Evolutionary conservation across 1,140 invertebrate species (phyloP).

Genomic region (Triops cancriformis): DNA sequence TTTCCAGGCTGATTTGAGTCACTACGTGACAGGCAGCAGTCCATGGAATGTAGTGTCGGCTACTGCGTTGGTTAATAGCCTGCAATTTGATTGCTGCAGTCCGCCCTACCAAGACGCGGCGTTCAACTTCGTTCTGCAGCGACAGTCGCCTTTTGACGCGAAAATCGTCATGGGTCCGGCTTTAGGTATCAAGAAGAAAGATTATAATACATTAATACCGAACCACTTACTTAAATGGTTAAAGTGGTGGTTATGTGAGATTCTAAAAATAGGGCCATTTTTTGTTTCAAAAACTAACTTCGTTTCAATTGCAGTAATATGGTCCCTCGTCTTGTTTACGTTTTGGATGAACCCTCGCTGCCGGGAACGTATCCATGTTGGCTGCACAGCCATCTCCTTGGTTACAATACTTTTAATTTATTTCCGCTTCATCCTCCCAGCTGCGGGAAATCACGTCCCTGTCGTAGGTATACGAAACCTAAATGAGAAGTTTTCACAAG

Average conservation of each 20-base stretch:
- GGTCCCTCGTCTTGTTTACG: constrained; percentile 21
- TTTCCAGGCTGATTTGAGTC: constrained; percentile 21
- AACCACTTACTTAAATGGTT: background rate
- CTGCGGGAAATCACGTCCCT: constrained; percentile 22
- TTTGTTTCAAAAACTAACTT: background rate
- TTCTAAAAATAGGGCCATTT: background rate
- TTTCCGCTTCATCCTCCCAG: constrained; percentile 14
- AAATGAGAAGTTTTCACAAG: background rate
- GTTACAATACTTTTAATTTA: constrained; percentile 21
- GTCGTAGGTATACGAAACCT: background rate
- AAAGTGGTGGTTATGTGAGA: background rate
- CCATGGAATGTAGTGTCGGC: constrained; percentile 23
- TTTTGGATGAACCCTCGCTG: constrained; percentile 25
- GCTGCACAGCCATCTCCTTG: background rate
- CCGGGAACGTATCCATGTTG: constrained; percentile 25
- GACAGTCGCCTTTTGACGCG: constrained; percentile 24
- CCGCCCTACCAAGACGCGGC: constrained; percentile 19
- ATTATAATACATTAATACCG: background rate
- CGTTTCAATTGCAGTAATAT: constrained; percentile 17
- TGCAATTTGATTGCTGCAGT: constrained; percentile 20
- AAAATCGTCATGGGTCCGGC: constrained; percentile 24
- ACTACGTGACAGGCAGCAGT: constrained; percentile 20
- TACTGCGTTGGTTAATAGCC: background rate
- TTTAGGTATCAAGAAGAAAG: constrained; percentile 19
- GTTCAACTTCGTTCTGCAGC: constrained; percentile 20